Percentiles rank a stretch among this genome's conserved stretches.
Evolutionary conservation across 1,140 invertebrate species (phyloP).

Genomic region (Drosophila setifemur): DNA sequence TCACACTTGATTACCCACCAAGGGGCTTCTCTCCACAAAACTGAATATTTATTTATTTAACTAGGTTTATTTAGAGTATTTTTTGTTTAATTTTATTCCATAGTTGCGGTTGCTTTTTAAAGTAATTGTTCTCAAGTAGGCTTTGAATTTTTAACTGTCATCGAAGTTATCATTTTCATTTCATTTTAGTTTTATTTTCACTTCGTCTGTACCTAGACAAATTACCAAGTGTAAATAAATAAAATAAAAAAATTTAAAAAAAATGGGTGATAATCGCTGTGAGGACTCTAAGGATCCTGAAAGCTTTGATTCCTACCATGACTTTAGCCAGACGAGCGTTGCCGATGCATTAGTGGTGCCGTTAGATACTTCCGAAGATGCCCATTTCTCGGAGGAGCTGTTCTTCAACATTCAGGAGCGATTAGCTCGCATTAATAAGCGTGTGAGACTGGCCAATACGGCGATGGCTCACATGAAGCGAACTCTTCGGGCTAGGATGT

Average conservation of each 20-base stretch:
- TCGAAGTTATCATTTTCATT: too few species aligned
- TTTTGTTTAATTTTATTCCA: too few species aligned
- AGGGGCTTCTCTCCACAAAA: not conserved
- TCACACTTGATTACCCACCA: constrained; percentile 33
- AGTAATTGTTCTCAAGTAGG: too few species aligned
- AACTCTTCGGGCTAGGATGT: not conserved
- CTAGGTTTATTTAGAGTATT: too few species aligned
- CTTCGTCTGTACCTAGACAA: not conserved
- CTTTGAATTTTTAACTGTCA: too few species aligned
- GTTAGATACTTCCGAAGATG: constrained; percentile 17
- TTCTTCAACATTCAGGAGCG: constrained; percentile 20
- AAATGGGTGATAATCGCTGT: constrained; percentile 10
- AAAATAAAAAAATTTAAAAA: not conserved
- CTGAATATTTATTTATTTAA: not conserved
- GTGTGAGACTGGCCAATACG: not conserved
- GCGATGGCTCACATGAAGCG: not conserved
- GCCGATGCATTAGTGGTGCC: not conserved
- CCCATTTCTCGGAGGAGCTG: constrained; percentile 19
- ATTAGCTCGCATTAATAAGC: not conserved
- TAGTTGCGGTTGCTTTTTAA: too few species aligned
- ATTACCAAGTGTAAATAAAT: not conserved
- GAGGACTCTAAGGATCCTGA: not conserved
- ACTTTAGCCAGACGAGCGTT: not conserved
- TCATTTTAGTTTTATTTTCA: not conserved
- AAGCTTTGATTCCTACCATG: not conserved